Base-by-base conservation (phyloP, 2,113 vertebrate species). In the Myocastor coypus region DNA sequence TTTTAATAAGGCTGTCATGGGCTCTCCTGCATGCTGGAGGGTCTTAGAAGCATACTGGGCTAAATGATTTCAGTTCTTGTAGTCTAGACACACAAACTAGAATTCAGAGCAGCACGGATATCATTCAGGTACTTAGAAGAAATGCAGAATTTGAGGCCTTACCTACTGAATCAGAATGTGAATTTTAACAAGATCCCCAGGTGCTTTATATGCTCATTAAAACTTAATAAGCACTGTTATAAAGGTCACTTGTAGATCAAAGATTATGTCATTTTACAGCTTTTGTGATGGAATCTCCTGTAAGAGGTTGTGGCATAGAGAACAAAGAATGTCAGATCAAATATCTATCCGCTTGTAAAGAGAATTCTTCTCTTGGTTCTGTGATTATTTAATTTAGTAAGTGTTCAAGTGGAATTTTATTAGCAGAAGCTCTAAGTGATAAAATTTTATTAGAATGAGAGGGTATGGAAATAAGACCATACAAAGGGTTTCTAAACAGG, bases 321-420 rank as follows among this genome's bases (percentile, higher is more conserved):
- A 95, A 91, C 50, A 83, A 92, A 94, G 34, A 37, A 30, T 28
- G 6, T 50, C 37, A 92, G 46, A 89, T 77, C 42, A 75, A 89
- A 57, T 63, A 30, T 73, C 81, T 82, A 63, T 52, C 12, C 34
- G 68, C 73, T 61, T 26, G 0, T 64, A 87, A 95, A 94, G 34
- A 57, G 22, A 93, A 78, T 37, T 92, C 46, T 94, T 91, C 52
- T 93, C 57, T 84, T 93, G 57, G 32, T 57, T 10, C 17, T 42
- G n/a, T 22, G 80, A 87, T 75, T 95, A 93, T 42, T 96, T 92
- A 87, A 92, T 77, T 66, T 14, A 92, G 68, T 85, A 84, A 93
- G 40, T 87, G 42, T 69, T 84, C 63, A 92, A 42, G 64, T 63
- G n/a, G 69, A 52, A 94, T 89, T 92, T 90, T 84, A 94, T 86